Percentiles rank a stretch among this genome's conserved stretches.
phyloP scores from a whole-genome alignment of 2,888 invertebrate genomes.

The Pseudeuparius sepicola region DNA sequence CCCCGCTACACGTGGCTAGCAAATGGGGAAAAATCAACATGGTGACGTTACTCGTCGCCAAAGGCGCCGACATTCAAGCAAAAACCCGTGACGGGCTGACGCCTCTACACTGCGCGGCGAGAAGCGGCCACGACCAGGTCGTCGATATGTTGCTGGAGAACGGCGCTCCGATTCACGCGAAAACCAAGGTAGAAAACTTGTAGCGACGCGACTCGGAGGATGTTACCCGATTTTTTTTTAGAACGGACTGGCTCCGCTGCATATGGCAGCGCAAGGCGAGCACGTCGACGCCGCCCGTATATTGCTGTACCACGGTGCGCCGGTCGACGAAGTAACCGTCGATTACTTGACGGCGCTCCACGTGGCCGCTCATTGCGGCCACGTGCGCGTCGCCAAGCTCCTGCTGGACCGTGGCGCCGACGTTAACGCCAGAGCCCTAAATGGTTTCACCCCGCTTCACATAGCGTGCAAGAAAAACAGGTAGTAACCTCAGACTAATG shows the following conservation, averaged over 20 bases:
- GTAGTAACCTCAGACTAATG: too few species aligned
- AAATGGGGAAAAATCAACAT: conserved; percentile 98
- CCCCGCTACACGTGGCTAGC: conserved; percentile 95
- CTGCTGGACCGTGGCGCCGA: conserved; percentile 92
- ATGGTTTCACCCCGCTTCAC: conserved; percentile 96
- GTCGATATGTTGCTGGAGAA: conserved; percentile 81
- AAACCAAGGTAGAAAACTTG: conserved; percentile 77
- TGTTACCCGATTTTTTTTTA: conserved; percentile 34
- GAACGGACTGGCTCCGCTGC: conserved; percentile 91
- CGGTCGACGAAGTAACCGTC: conserved; percentile 98
- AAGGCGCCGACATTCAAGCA: conserved; percentile 85
- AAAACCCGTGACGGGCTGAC: conserved; percentile 92
- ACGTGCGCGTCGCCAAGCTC: conserved; percentile 86
- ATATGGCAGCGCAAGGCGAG: conserved; percentile 98
- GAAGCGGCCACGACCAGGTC: conserved; percentile 92
- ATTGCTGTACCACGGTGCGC: conserved; percentile 84
- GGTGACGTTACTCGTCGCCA: conserved; percentile 78
- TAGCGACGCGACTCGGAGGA: neutral
- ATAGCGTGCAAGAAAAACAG: conserved; percentile 99
- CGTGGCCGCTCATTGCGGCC: conserved; percentile 90
- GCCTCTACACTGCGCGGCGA: conserved; percentile 92
- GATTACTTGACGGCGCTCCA: conserved; percentile 96
- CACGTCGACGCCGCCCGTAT: conserved; percentile 94
- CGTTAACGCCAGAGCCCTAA: conserved; percentile 89
- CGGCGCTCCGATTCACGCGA: conserved; percentile 87